Percentiles rank a stretch among this genome's conserved stretches.
Evolutionary conservation across 2,888 invertebrate species (phyloP).

Genomic region (Chrysopilus asiliformis): DNA sequence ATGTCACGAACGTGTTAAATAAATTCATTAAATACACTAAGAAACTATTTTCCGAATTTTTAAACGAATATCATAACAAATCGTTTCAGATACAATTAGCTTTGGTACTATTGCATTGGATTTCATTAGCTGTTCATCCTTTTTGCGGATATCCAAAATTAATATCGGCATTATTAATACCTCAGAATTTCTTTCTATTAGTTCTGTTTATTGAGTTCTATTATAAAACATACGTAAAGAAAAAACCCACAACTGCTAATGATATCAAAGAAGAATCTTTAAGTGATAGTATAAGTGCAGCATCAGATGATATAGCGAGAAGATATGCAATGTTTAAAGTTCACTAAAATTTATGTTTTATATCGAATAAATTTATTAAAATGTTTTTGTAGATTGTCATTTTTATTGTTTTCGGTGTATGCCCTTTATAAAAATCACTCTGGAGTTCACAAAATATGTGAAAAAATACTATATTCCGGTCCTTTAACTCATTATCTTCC

Average conservation of each 20-base stretch:
- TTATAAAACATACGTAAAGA: conserved; percentile 42
- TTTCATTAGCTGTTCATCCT: conserved; percentile 35
- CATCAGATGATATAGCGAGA: no score
- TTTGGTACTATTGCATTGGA: conserved; percentile 40
- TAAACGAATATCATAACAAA: conserved; percentile 1
- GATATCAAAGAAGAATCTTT: neutral
- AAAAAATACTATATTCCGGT: no score
- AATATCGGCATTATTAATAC: conserved; percentile 41
- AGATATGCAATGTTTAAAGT: no score
- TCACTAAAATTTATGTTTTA: no score
- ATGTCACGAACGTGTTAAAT: neutral
- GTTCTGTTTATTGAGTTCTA: conserved; percentile 54
- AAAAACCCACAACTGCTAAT: neutral
- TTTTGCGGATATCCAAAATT: conserved; percentile 48
- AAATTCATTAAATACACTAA: neutral
- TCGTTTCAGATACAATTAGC: conserved; percentile 46
- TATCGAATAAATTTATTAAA: no score
- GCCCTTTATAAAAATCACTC: no score
- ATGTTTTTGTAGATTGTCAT: no score
- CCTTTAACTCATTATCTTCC: no score
- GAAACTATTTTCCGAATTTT: neutral
- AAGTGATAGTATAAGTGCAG: no score
- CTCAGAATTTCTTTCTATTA: conserved; percentile 54
- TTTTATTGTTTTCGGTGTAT: no score
- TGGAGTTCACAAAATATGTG: no score